phyloP scores from a whole-genome alignment of 2,113 vertebrate species.

The Cyphomyrus discorhynchus region DNA sequence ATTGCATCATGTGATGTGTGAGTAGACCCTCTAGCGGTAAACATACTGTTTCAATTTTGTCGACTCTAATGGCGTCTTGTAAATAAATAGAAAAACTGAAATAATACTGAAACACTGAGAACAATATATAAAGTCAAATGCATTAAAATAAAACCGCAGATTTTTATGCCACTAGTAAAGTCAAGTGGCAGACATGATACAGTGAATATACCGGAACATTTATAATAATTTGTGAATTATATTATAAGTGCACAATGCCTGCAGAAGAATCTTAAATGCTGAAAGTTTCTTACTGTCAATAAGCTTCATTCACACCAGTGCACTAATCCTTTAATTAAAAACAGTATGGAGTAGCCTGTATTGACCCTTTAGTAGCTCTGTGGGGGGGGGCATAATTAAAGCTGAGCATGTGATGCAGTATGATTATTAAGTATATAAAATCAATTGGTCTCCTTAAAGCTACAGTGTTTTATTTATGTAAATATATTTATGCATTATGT shows the following conservation, averaged over 20 bases:
- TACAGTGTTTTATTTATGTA: background rate
- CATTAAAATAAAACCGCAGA: background rate
- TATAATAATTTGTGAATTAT: background rate
- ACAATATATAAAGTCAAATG: background rate
- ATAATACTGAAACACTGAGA: background rate
- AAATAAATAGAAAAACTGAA: background rate
- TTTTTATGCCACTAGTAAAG: background rate
- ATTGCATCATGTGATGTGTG: background rate
- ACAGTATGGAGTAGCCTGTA: background rate
- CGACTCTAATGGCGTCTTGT: background rate
- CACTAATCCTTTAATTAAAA: constrained; percentile 8
- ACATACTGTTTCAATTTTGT: background rate
- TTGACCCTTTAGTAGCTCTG: too few relatives aligned
- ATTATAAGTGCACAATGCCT: background rate
- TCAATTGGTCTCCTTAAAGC: background rate
- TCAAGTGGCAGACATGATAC: background rate
- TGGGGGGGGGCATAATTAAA: background rate
- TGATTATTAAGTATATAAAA: background rate
- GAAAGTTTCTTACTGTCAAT: background rate
- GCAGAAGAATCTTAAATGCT: background rate
- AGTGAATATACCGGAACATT: background rate
- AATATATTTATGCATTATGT: background rate
- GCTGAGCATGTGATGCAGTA: background rate
- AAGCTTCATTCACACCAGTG: background rate
- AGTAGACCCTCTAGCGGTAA: background rate